These are phyloP conservation scores for Thumatha senex DNA, from an alignment of 2,888 invertebrate species.

Conservation along the genomic window DNA sequence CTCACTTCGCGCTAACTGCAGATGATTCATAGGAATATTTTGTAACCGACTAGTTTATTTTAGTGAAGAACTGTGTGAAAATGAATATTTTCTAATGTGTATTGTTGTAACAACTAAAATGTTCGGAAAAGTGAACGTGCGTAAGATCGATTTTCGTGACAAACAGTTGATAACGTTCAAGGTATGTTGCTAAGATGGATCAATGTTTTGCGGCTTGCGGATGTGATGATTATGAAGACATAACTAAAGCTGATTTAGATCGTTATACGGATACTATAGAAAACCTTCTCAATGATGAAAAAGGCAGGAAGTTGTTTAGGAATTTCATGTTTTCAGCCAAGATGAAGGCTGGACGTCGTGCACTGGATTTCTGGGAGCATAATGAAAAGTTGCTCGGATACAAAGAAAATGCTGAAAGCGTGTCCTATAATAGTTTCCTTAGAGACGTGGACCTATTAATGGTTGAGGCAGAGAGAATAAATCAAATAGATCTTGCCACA, in stretches of 20 bases:
- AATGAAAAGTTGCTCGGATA: conserved; percentile 62
- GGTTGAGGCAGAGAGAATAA: conserved; percentile 68
- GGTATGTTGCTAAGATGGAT: conserved; percentile 66
- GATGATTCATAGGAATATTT: conserved; percentile 24
- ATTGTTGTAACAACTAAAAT: conserved; percentile 9
- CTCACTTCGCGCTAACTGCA: conserved; percentile 56
- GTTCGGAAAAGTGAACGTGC: conserved; percentile 15
- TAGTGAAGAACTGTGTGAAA: too few species aligned
- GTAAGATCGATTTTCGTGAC: conserved; percentile 59
- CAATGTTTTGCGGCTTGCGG: conserved; percentile 77
- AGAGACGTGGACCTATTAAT: conserved; percentile 61
- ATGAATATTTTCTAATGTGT: too few species aligned
- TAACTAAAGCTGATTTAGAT: conserved; percentile 76
- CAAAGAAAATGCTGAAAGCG: conserved; percentile 58
- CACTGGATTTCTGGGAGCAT: conserved; percentile 72
- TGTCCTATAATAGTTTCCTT: conserved; percentile 56
- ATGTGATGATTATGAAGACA: conserved; percentile 69
- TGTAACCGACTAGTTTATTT: not conserved
- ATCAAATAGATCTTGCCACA: conserved; percentile 71
- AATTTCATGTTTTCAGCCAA: conserved; percentile 75
- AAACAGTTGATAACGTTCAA: conserved; percentile 46
- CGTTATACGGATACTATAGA: conserved; percentile 79
- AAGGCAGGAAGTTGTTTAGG: conserved; percentile 70
- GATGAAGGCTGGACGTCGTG: conserved; percentile 63
- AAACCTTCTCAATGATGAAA: conserved; percentile 75